Percentiles rank a stretch among this genome's conserved stretches.
These are phyloP conservation scores for Eledone cirrhosa DNA, from an alignment of 2,888 invertebrate species.

Conservation along the genomic window DNA sequence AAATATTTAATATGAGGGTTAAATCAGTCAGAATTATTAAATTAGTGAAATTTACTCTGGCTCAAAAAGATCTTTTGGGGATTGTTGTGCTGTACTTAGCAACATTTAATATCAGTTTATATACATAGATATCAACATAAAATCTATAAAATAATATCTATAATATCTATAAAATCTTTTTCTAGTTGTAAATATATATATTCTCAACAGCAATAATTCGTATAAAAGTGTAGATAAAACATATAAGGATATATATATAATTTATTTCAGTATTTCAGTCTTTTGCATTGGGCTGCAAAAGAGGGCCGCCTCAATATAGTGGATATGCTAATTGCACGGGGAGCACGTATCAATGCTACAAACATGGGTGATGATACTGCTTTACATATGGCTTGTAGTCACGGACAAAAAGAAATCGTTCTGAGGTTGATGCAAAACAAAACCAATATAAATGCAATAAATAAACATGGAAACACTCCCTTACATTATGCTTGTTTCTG, in stretches of 20 bases:
- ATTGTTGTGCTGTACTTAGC: neutral
- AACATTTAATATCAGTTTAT: constrained; percentile 8
- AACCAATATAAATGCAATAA: too few relatives aligned
- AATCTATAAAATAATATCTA: too few relatives aligned
- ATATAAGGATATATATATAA: too few relatives aligned
- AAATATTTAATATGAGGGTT: too few relatives aligned
- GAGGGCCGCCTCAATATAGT: constrained; percentile 95
- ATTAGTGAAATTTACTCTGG: too few relatives aligned
- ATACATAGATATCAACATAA: neutral
- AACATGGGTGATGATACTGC: constrained; percentile 99
- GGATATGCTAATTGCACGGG: constrained; percentile 90
- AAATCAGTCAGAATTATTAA: too few relatives aligned
- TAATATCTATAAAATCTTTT: neutral
- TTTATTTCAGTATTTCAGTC: constrained; percentile 76
- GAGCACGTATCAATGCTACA: constrained; percentile 95
- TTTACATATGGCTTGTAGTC: constrained; percentile 93
- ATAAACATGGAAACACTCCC: too few relatives aligned
- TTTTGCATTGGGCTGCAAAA: constrained; percentile 97
- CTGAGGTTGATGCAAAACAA: too few relatives aligned
- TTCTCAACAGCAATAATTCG: too few relatives aligned
- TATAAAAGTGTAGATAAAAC: too few relatives aligned
- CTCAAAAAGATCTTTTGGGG: neutral
- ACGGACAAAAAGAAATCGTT: constrained; percentile 94
- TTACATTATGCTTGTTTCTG: too few relatives aligned
- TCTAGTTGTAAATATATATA: too few relatives aligned